These are phyloP conservation scores for Nannospalax galili DNA, from an alignment of 2,113 vertebrate species.

Conservation along the genomic window DNA sequence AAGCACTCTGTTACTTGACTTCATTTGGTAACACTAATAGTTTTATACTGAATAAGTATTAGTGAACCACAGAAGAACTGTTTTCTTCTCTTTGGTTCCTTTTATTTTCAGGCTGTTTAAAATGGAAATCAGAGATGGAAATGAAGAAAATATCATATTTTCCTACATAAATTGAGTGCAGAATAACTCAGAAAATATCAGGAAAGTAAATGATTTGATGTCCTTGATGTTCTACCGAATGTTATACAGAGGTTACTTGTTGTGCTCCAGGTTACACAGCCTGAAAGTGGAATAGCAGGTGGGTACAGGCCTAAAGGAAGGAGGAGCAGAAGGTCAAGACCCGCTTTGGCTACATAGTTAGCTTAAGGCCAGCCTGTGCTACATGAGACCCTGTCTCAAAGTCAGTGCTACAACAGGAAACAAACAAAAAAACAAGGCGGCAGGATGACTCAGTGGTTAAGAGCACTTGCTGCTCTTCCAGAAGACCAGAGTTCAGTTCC, in stretches of 20 bases:
- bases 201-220: background rate
- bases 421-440: too few relatives aligned
- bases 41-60: conserved; percentile 19
- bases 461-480: too few relatives aligned
- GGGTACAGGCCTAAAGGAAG: too few relatives aligned
- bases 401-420: too few relatives aligned
- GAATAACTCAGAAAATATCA: conserved; percentile 44
- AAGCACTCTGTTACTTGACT: background rate
- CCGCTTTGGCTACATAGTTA: too few relatives aligned
- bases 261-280: background rate
- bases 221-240: background rate
- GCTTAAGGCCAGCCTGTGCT: too few relatives aligned
- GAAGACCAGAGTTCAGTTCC: too few relatives aligned
- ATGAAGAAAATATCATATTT: conserved; percentile 31
- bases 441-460: too few relatives aligned
- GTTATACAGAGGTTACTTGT: background rate
- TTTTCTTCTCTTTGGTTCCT: background rate
- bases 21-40: conserved; percentile 1
- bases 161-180: conserved; percentile 5
- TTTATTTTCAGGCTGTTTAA: conserved; percentile 52
- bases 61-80: background rate
- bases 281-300: background rate
- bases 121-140: conserved; percentile 18
- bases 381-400: too few relatives aligned
- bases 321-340: too few relatives aligned